Evolutionary conservation across 2,797 vertebrate species (phyloP), one percentile per base, ranked within the genome.

Genomic region (Nyctibius grandis): DNA sequence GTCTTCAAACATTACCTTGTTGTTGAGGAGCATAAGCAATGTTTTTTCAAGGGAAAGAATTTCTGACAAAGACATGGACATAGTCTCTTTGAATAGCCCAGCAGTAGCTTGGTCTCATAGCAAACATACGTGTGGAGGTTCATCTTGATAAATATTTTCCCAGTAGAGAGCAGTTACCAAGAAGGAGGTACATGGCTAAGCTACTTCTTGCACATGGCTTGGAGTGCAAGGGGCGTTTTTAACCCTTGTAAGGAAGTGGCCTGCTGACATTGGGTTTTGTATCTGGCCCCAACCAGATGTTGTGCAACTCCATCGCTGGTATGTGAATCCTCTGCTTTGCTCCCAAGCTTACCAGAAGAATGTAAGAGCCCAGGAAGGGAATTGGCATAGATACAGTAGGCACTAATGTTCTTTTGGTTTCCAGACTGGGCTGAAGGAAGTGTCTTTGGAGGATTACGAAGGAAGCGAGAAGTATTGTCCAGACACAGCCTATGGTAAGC

Each of bases 401-500:
- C 87, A 94, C 92, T 96, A 93, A 96, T 11, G 40, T 85, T 89
- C 74, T 54, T 94, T 94, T 89, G 73, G 48, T 54, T 94, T 96
- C 70, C 91, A 98, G 98, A 88, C 96, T 92, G 97, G 93, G 56
- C 86, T 94, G 89, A 98, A 97, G 93, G 99, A 99, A 89, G 96
- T 97, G 60, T 97, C 98, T 28, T 78, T 97, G 65, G 98, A 98
- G 79, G 98, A 99, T 74, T 95, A 98, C 85, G 93, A 98, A 79
- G 98, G 95, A 92, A 98, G 97, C 2, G 99, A 99, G 93, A 98
- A 99, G 92, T 98, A 99, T 83, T 98, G 98, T 94, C 95, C 99
- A 7, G 98, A 98, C 94, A 99, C 98, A 0, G 97, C 98, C 17
- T 99, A 99, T 6, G 99, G 99, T 99, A 97, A 98, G 98, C 90